Evolutionary conservation across 2,113 vertebrate species (phyloP).

Genomic region (Oxyruncus cristatus): DNA sequence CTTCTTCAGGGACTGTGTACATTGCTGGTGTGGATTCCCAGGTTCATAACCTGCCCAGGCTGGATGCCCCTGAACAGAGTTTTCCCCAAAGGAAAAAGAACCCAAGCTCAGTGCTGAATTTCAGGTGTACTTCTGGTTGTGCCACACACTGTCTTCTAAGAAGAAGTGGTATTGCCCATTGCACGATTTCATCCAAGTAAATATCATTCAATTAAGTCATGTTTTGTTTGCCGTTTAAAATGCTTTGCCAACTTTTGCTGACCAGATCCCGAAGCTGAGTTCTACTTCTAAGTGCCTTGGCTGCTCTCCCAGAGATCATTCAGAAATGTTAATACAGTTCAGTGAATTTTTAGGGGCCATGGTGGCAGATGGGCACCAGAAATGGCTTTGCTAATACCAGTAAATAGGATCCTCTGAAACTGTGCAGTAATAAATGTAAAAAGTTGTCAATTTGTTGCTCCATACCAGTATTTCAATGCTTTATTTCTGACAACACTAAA

Average conservation of each 20-base stretch:
- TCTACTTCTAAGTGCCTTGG: not conserved
- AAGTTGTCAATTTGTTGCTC: not conserved
- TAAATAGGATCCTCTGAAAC: not conserved
- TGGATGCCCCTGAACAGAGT: not conserved
- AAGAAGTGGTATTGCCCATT: not conserved
- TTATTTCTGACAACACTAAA: not conserved
- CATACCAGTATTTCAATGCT: not conserved
- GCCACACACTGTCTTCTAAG: fast-evolving
- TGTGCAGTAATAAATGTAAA: not conserved
- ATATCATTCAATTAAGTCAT: not conserved
- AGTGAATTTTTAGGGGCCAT: not conserved
- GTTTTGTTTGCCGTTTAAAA: not conserved
- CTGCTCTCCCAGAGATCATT: slow-evolving; percentile 25
- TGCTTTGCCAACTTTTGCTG: not conserved
- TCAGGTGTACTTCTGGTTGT: not conserved
- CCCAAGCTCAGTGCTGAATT: not conserved
- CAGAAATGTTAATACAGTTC: not conserved
- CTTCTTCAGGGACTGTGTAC: not conserved
- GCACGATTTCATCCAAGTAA: not conserved
- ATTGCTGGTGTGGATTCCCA: not conserved
- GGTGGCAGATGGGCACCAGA: not conserved
- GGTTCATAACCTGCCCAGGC: not conserved
- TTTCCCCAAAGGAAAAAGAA: not conserved
- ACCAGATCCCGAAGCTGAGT: not conserved
- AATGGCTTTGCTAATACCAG: not conserved